These are phyloP conservation scores for Pachypanchax playfairii DNA, from an alignment of 2,113 vertebrate genomes.

Conservation along the genomic window DNA sequence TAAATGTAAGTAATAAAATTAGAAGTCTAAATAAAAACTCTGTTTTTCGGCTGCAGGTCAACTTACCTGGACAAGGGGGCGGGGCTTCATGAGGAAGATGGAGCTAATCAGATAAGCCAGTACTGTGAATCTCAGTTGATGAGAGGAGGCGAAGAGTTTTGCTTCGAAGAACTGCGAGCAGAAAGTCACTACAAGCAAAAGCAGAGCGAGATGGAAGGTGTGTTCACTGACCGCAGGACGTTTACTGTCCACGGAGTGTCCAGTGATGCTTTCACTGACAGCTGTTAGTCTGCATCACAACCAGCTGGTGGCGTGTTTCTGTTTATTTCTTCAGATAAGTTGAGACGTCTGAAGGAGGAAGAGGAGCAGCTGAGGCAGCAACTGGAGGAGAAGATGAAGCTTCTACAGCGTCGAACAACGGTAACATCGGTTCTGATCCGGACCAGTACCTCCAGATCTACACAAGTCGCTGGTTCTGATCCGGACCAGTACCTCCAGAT, in stretches of 20 bases:
- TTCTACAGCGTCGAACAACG: neutral
- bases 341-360: neutral
- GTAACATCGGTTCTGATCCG: neutral
- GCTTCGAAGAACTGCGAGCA: constrained; percentile 34
- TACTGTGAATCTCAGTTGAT: constrained; percentile 32
- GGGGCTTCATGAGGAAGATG: neutral
- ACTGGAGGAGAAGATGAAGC: constrained; percentile 24
- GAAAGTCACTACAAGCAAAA: neutral
- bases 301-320: neutral
- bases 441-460: too few species aligned
- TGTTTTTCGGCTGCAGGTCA: constrained; percentile 6
- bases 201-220: constrained; percentile 18
- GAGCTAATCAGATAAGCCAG: neutral
- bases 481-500: too few species aligned
- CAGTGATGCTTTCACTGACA: neutral
- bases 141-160: constrained; percentile 27
- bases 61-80: neutral
- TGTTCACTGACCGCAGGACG: constrained; percentile 3
- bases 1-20: neutral
- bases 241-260: neutral
- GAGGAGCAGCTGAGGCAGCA: constrained; percentile 16
- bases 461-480: too few species aligned
- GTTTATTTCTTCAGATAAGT: constrained; percentile 17
- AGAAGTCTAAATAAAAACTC: too few species aligned
- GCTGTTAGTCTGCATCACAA: neutral